These are phyloP conservation scores for Drosophila stalkeri DNA, from an alignment of 2,888 invertebrate species.

Conservation along the genomic window DNA sequence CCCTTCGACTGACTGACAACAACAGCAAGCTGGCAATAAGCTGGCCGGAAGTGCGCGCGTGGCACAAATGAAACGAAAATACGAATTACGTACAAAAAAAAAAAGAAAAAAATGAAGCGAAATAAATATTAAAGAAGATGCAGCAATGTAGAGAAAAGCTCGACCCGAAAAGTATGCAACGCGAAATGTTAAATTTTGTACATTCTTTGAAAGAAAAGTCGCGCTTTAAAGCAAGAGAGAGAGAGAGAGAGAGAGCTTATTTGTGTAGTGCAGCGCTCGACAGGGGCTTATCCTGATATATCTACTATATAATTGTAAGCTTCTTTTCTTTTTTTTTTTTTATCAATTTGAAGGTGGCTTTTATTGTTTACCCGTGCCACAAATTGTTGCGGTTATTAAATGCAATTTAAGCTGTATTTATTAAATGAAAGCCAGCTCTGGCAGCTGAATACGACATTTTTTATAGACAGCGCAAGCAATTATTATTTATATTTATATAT, in stretches of 20 bases:
- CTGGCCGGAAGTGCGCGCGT: slow-evolving; percentile 74
- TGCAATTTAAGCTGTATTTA: slow-evolving; percentile 69
- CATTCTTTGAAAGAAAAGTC: background rate
- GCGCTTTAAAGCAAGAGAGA: background rate
- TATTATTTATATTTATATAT: slow-evolving; percentile 4
- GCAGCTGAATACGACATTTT: slow-evolving; percentile 55
- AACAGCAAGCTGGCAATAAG: slow-evolving; percentile 59
- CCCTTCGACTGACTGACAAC: slow-evolving; percentile 25
- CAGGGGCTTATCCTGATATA: background rate
- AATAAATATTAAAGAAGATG: slow-evolving; percentile 48
- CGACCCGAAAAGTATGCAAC: slow-evolving; percentile 60
- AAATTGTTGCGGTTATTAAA: slow-evolving; percentile 66
- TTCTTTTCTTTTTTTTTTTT: background rate
- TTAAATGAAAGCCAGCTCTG: slow-evolving; percentile 54
- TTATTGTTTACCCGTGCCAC: slow-evolving; percentile 22
- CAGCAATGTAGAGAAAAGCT: slow-evolving; percentile 36
- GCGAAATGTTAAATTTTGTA: slow-evolving; percentile 37
- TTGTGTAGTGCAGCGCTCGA: background rate
- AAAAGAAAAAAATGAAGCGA: slow-evolving; percentile 18
- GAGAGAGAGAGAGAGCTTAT: background rate
- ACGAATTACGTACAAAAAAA: slow-evolving; percentile 24
- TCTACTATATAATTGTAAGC: slow-evolving; percentile 12
- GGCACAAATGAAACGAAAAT: slow-evolving; percentile 59
- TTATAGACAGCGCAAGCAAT: slow-evolving; percentile 52
- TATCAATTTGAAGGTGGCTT: slow-evolving; percentile 1